Conservation (phyloP, 2,797 vertebrate genomes). For the Siniperca scherzeri region DNA sequence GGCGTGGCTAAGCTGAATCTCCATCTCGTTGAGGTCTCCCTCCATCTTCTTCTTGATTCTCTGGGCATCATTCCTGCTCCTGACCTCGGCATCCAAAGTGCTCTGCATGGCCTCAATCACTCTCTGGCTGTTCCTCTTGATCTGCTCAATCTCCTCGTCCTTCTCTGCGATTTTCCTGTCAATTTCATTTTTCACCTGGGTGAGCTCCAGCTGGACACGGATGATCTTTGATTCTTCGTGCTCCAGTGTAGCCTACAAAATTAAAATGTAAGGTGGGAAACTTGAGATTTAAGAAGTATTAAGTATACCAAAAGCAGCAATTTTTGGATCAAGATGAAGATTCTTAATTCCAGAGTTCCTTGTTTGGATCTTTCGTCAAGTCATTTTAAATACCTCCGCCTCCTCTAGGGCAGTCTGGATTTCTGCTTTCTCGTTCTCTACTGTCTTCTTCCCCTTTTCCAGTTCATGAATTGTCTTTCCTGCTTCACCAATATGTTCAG, state of each 20-base stretch:
- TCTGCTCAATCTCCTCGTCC: conserved; percentile 93
- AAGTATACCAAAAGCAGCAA: not conserved
- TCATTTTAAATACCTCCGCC: conserved; percentile 85
- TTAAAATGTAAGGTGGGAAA: not conserved
- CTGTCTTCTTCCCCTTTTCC: conserved; percentile 89
- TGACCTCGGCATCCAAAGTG: conserved; percentile 89
- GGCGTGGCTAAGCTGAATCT: conserved; percentile 91
- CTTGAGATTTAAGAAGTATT: not conserved
- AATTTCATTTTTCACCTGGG: conserved; percentile 90
- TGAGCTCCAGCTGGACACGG: conserved; percentile 91
- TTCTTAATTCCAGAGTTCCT: not conserved
- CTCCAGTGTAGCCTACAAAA: conserved; percentile 88
- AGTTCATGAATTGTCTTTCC: conserved; percentile 90
- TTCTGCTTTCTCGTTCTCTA: conserved; percentile 88
- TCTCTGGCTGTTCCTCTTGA: conserved; percentile 92
- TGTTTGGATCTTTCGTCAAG: not conserved
- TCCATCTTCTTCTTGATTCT: conserved; percentile 96
- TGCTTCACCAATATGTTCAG: conserved; percentile 88
- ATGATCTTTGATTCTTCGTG: conserved; percentile 93
- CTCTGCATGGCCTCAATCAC: conserved; percentile 89
- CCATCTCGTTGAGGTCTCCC: conserved; percentile 91
- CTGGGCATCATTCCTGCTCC: conserved; percentile 92
- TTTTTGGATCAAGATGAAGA: not conserved
- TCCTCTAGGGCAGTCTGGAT: conserved; percentile 89
- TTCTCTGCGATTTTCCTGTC: conserved; percentile 91